Percentiles rank a stretch among this genome's conserved stretches.
phyloP scores from a whole-genome alignment of 2,113 vertebrate species.

The Dromiciops gliroides region DNA sequence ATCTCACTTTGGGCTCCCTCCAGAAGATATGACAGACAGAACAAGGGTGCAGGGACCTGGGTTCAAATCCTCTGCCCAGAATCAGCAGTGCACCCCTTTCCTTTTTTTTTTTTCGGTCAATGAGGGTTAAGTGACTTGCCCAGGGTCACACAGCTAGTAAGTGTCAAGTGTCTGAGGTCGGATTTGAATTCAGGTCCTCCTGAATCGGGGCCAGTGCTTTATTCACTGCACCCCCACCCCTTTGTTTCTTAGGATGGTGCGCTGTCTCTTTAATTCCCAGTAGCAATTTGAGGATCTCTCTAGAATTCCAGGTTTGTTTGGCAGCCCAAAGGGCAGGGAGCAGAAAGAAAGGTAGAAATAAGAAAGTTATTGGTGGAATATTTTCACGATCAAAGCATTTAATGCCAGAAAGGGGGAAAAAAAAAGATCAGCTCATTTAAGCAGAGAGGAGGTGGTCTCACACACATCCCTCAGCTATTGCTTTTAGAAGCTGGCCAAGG shows the following conservation, averaged over 20 bases:
- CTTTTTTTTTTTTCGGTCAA: too few relatives aligned
- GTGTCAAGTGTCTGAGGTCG: too few relatives aligned
- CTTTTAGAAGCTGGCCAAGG: background rate
- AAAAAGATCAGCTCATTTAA: background rate
- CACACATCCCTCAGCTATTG: background rate
- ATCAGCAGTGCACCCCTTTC: too few relatives aligned
- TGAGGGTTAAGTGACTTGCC: too few relatives aligned
- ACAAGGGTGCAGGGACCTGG: background rate
- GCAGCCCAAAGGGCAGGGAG: background rate
- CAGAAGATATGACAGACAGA: background rate
- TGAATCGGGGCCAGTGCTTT: too few relatives aligned
- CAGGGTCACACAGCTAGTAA: too few relatives aligned
- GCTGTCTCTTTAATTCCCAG: slow-evolving; percentile 18
- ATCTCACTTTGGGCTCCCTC: background rate
- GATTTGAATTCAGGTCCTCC: too few relatives aligned
- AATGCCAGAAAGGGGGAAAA: background rate
- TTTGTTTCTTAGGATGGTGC: background rate
- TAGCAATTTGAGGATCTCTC: slow-evolving; percentile 9
- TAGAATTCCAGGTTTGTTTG: background rate
- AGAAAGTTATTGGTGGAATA: background rate
- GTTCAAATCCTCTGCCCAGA: too few relatives aligned
- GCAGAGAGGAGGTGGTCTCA: background rate
- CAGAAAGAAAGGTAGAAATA: background rate
- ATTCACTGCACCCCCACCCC: too few relatives aligned
- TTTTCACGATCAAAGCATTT: background rate